Evolutionary conservation across 2,797 vertebrate genomes (phyloP).

Genomic region (Mus spretus): DNA sequence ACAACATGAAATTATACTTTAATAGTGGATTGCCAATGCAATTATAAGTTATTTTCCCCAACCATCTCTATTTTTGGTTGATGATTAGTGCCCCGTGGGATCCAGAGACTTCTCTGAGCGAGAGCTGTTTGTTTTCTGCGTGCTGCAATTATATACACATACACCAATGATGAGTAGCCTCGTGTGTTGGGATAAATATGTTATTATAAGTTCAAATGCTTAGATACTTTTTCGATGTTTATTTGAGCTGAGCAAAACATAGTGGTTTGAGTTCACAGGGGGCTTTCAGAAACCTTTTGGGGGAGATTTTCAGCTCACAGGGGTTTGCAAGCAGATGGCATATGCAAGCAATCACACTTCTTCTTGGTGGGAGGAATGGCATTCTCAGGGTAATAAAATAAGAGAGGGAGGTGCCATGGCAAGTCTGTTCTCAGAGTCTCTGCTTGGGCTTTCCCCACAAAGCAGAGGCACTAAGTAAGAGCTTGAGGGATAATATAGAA

Average conservation of each 20-base stretch:
- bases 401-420: slow-evolving; percentile 79
- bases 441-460: slow-evolving; percentile 78
- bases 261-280: slow-evolving; percentile 85
- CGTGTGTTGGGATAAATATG: slow-evolving; percentile 86
- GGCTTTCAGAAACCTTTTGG: slow-evolving; percentile 84
- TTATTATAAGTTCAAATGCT: slow-evolving; percentile 87
- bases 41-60: slow-evolving; percentile 87
- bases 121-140: slow-evolving; percentile 86
- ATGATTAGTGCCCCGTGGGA: slow-evolving; percentile 86
- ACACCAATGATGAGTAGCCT: slow-evolving; percentile 85
- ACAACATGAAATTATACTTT: slow-evolving; percentile 86
- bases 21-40: slow-evolving; percentile 86
- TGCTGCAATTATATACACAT: slow-evolving; percentile 84
- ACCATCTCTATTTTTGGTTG: slow-evolving; percentile 86
- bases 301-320: slow-evolving; percentile 81
- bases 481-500: slow-evolving; percentile 38
- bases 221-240: slow-evolving; percentile 85
- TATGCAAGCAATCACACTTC: slow-evolving; percentile 81
- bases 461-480: slow-evolving; percentile 64
- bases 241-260: slow-evolving; percentile 85
- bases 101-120: slow-evolving; percentile 85
- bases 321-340: slow-evolving; percentile 85
- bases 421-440: slow-evolving; percentile 81
- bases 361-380: slow-evolving; percentile 83
- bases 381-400: slow-evolving; percentile 84